Evolutionary conservation across 2,888 invertebrate genomes (phyloP).

Genomic region (Drosophila demipolita): DNA sequence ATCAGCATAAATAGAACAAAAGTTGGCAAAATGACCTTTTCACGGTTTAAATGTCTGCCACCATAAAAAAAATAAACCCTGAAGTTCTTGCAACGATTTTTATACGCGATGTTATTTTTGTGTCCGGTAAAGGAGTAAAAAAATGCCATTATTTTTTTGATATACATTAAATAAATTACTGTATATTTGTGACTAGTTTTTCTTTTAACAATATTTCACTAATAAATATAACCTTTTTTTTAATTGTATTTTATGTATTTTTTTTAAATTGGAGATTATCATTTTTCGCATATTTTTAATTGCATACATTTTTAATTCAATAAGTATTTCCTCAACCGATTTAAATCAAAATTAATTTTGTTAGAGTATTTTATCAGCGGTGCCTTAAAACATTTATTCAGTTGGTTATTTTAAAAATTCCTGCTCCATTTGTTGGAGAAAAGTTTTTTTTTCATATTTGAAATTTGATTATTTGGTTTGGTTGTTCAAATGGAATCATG

Average conservation of each 20-base stretch:
- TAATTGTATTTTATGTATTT: background rate
- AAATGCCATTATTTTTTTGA: background rate
- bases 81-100: slow-evolving; percentile 28
- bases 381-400: background rate
- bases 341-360: background rate
- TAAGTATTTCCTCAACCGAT: background rate
- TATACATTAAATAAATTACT: background rate
- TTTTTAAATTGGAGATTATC: accelerated
- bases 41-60: slow-evolving; percentile 77
- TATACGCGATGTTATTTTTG: slow-evolving; percentile 19
- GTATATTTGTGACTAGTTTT: background rate
- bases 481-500: slow-evolving; percentile 53
- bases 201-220: background rate
- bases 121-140: background rate
- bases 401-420: slow-evolving; percentile 61
- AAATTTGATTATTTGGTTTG: slow-evolving; percentile 73
- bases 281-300: background rate
- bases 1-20: slow-evolving; percentile 69
- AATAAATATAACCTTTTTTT: background rate
- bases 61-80: slow-evolving; percentile 24
- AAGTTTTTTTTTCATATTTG: slow-evolving; percentile 64
- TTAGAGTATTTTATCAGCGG: slow-evolving; percentile 13
- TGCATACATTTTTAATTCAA: background rate
- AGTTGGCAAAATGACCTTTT: slow-evolving; percentile 80
- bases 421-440: slow-evolving; percentile 40